These are phyloP conservation scores for Bombus waltoni DNA, from an alignment of 1,140 invertebrate genomes.

Conservation along the genomic window DNA sequence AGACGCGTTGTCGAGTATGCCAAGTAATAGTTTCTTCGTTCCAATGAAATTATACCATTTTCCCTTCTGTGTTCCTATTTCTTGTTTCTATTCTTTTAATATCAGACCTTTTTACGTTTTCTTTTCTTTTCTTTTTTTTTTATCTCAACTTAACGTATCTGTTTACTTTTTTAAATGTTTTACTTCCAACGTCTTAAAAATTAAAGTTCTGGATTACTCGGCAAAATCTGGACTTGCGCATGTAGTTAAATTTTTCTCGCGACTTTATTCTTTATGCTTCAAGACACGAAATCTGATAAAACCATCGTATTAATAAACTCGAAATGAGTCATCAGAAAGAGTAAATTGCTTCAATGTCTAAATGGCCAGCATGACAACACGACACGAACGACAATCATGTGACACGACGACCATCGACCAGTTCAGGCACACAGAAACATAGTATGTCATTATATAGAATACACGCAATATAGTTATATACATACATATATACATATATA, in stretches of 20 bases:
- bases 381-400: conserved; percentile 84
- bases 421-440: conserved; percentile 83
- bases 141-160: background rate
- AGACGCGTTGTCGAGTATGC: conserved; percentile 41
- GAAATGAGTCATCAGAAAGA: conserved; percentile 20
- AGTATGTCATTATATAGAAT: conserved; percentile 76
- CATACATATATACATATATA: conserved; percentile 67
- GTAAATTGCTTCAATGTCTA: conserved; percentile 48
- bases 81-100: background rate
- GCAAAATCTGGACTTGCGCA: conserved; percentile 1
- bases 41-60: background rate
- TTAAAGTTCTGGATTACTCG: conserved; percentile 10
- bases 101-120: background rate
- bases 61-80: too few species aligned
- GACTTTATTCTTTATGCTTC: conserved; percentile 8
- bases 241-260: background rate
- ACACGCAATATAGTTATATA: conserved; percentile 71
- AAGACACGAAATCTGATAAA: conserved; percentile 34
- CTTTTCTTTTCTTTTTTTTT: too few species aligned
- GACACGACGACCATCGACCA: conserved; percentile 83
- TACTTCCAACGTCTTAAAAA: background rate
- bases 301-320: background rate
- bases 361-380: conserved; percentile 84
- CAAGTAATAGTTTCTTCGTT: conserved; percentile 23
- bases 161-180: background rate